phyloP scores from a whole-genome alignment of 2,888 invertebrate genomes.

The Cataglyphis cursor region DNA sequence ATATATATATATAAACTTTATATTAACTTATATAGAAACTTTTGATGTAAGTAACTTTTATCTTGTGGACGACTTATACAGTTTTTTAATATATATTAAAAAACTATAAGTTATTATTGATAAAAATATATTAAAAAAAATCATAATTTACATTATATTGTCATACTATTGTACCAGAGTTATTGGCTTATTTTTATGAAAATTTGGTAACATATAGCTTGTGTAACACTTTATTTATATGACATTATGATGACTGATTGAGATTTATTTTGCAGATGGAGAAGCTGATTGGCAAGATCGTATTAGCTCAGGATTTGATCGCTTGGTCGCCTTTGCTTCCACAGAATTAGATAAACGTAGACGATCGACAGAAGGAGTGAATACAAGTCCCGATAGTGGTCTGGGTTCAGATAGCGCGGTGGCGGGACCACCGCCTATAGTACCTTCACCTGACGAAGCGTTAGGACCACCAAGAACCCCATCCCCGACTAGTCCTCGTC shows the following conservation, averaged over 20 bases:
- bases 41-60: slow-evolving; percentile 4
- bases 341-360: slow-evolving; percentile 96
- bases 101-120: background rate
- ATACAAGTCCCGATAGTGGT: slow-evolving; percentile 95
- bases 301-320: slow-evolving; percentile 97
- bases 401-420: slow-evolving; percentile 89
- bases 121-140: background rate
- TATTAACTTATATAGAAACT: background rate
- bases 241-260: slow-evolving; percentile 27
- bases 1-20: background rate
- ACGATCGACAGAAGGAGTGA: slow-evolving; percentile 93
- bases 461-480: slow-evolving; percentile 88
- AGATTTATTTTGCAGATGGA: slow-evolving; percentile 88
- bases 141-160: background rate
- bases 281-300: slow-evolving; percentile 97
- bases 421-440: slow-evolving; percentile 83
- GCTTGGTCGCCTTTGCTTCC: slow-evolving; percentile 96
- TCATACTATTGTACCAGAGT: slow-evolving; percentile 25
- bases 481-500: slow-evolving; percentile 88
- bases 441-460: slow-evolving; percentile 87
- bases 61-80: background rate
- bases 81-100: background rate
- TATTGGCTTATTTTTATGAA: slow-evolving; percentile 86
- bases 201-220: slow-evolving; percentile 69
- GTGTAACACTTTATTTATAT: background rate